Conservation (phyloP, 2,113 vertebrate species). For the Campylomormyrus numenius region DNA sequence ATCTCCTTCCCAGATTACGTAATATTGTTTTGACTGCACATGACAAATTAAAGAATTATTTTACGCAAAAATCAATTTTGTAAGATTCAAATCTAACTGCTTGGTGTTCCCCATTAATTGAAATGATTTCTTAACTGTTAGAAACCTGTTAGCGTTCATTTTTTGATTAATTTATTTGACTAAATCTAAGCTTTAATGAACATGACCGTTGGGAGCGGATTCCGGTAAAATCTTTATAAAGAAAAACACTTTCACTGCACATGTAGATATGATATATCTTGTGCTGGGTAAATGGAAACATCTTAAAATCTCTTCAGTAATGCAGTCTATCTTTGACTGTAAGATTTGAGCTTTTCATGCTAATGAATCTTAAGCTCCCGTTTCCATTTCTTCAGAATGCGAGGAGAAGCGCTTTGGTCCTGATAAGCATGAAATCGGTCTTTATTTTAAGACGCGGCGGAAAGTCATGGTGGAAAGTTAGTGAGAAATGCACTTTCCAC, state of each 20-base stretch:
- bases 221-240: neutral
- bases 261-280: neutral
- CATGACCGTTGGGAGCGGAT: neutral
- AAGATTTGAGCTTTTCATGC: conserved; percentile 7
- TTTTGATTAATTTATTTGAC: neutral
- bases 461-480: neutral
- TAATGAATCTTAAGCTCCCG: neutral
- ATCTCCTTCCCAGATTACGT: neutral
- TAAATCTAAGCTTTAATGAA: neutral
- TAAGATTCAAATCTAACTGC: neutral
- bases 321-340: neutral
- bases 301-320: neutral
- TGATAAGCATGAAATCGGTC: neutral
- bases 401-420: neutral
- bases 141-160: neutral
- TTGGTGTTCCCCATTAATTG: neutral
- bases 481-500: neutral
- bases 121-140: neutral
- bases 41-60: neutral
- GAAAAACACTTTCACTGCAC: neutral
- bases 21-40: neutral
- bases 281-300: neutral
- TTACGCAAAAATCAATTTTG: neutral
- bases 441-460: neutral
- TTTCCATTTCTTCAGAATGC: neutral